phyloP scores from a whole-genome alignment of 2,888 invertebrate species.

The Incurvaria masculella region DNA sequence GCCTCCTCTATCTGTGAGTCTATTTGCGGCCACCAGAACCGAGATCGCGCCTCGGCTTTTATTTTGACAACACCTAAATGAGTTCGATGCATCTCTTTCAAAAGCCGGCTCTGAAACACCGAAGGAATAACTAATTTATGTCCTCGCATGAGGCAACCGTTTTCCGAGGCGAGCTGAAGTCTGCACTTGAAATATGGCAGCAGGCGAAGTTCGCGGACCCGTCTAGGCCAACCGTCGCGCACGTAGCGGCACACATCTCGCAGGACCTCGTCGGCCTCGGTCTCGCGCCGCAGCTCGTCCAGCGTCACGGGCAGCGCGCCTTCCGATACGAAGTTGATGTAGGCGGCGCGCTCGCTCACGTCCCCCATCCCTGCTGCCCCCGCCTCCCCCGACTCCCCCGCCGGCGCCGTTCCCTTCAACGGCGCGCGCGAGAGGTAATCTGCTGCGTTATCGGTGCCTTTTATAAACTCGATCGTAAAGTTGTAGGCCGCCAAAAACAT shows the following conservation, averaged over 20 bases:
- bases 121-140: conserved; percentile 18
- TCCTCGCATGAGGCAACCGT: conserved; percentile 17
- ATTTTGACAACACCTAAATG: conserved; percentile 20
- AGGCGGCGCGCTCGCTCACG: conserved; percentile 12
- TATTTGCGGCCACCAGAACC: conserved; percentile 19
- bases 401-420: not conserved
- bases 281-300: conserved; percentile 9
- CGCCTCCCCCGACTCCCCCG: not conserved
- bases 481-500: conserved; percentile 19
- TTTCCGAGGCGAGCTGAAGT: conserved; percentile 16
- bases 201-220: conserved; percentile 7
- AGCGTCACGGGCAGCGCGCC: conserved; percentile 12
- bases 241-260: conserved; percentile 8
- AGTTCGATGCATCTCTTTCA: conserved; percentile 14
- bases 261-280: conserved; percentile 9
- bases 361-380: no score
- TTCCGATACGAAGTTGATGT: conserved; percentile 13
- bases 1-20: conserved; percentile 11
- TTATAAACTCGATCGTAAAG: conserved; percentile 18
- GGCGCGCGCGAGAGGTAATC: conserved; percentile 15
- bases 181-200: conserved; percentile 13
- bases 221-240: conserved; percentile 14
- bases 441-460: conserved; percentile 15
- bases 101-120: conserved; percentile 7
- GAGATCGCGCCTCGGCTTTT: conserved; percentile 18